These are phyloP conservation scores for Drosophila lowei DNA, from an alignment of 1,140 invertebrate species.

Conservation along the genomic window DNA sequence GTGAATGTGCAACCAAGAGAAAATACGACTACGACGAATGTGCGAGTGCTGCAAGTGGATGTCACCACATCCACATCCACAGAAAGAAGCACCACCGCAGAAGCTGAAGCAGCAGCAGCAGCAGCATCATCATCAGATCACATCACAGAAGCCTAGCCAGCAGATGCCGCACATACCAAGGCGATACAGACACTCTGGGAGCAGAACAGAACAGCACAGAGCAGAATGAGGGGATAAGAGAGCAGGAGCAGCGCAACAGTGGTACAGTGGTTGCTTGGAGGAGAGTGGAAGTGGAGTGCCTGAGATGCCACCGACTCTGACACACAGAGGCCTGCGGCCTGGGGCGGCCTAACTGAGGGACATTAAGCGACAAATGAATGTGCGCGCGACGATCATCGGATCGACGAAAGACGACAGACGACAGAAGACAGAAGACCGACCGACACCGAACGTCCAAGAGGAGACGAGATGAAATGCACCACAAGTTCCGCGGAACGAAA, in stretches of 20 bases:
- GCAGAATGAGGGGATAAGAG: neutral
- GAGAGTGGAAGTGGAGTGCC: neutral
- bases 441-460: slow-evolving; percentile 42
- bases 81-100: slow-evolving; percentile 13
- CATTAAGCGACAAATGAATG: slow-evolving; percentile 80
- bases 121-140: slow-evolving; percentile 61
- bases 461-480: slow-evolving; percentile 78
- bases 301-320: slow-evolving; percentile 25
- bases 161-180: slow-evolving; percentile 80
- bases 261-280: slow-evolving; percentile 10
- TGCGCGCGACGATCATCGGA: slow-evolving; percentile 69
- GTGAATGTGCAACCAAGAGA: slow-evolving; percentile 67
- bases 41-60: slow-evolving; percentile 68
- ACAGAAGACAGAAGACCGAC: slow-evolving; percentile 38
- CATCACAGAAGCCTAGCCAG: slow-evolving; percentile 75
- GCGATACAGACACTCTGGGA: slow-evolving; percentile 77
- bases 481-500: slow-evolving; percentile 77
- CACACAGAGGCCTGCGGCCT: neutral
- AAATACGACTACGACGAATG: slow-evolving; percentile 72
- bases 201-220: slow-evolving; percentile 18
- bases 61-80: slow-evolving; percentile 66
- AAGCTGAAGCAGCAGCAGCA: slow-evolving; percentile 6
- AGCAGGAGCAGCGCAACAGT: slow-evolving; percentile 15
- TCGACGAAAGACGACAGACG: too few species aligned
- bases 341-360: slow-evolving; percentile 67